Evolutionary conservation across 2,888 invertebrate genomes (phyloP).

Genomic region (Acrobeloides nanus): DNA sequence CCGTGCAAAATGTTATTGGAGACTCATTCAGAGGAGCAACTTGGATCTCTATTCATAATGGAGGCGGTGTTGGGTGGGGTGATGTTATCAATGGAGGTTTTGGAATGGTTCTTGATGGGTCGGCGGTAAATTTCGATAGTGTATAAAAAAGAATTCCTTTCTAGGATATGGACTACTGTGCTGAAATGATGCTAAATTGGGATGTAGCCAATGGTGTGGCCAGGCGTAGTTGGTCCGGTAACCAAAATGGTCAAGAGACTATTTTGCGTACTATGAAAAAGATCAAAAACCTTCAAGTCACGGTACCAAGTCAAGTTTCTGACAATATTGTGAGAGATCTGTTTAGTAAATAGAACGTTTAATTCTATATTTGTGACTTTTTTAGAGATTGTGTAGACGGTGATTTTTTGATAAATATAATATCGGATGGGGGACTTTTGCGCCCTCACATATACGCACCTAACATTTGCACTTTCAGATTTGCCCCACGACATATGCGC

Average conservation of each 20-base stretch:
- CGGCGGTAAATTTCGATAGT: constrained; percentile 25
- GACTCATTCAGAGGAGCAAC: constrained; percentile 62
- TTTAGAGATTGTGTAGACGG: no score
- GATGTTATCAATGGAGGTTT: constrained; percentile 65
- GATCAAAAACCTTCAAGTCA: constrained; percentile 58
- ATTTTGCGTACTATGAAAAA: constrained; percentile 58
- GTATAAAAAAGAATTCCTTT: constrained; percentile 3
- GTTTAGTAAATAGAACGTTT: no score
- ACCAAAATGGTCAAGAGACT: constrained; percentile 59
- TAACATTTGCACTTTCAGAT: no score
- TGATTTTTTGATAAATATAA: no score
- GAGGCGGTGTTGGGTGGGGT: constrained; percentile 59
- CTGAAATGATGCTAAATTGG: constrained; percentile 60
- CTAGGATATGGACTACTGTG: constrained; percentile 57
- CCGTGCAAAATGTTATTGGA: constrained; percentile 60
- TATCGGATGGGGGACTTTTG: no score
- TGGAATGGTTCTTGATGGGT: constrained; percentile 63
- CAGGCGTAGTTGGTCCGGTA: constrained; percentile 62
- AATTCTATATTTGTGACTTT: no score
- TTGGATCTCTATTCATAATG: constrained; percentile 60
- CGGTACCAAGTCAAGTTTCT: no score
- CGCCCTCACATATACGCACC: no score
- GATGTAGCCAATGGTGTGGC: constrained; percentile 63
- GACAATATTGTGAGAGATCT: no score
- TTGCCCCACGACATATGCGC: no score